Conservation (phyloP, 2,113 vertebrate genomes). For the Phyllostomus discolor region DNA sequence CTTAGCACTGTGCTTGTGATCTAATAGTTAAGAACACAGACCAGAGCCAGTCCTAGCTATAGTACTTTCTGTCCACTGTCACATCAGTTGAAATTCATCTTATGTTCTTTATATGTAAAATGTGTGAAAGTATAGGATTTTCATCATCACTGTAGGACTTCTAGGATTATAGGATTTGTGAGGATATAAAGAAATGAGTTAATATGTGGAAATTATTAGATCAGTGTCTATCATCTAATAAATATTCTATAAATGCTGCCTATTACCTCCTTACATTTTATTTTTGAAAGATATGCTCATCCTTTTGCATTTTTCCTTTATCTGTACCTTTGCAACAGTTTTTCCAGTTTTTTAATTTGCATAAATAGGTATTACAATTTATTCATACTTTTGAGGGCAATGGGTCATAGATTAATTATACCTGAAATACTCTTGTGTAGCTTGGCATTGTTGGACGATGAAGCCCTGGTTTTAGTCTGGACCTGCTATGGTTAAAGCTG, state of each 20-base stretch:
- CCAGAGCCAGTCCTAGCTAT: background rate
- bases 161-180: background rate
- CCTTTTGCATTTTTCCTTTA: background rate
- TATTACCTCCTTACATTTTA: background rate
- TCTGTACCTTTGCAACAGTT: background rate
- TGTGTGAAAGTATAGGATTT: background rate
- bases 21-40: background rate
- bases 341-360: background rate
- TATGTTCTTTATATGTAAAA: background rate
- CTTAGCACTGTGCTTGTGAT: background rate
- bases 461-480: background rate
- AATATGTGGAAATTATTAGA: background rate
- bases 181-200: constrained; percentile 14
- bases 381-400: background rate
- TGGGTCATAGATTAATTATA: background rate
- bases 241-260: background rate
- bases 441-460: background rate
- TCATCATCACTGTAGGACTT: background rate
- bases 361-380: background rate
- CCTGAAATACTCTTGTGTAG: background rate
- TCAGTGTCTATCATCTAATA: background rate
- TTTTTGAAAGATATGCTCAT: background rate
- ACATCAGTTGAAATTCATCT: background rate
- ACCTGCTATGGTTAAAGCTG: background rate
- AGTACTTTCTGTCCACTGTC: background rate